Conservation (phyloP, 2,888 invertebrate genomes). For the Ptilodon capucinus region DNA sequence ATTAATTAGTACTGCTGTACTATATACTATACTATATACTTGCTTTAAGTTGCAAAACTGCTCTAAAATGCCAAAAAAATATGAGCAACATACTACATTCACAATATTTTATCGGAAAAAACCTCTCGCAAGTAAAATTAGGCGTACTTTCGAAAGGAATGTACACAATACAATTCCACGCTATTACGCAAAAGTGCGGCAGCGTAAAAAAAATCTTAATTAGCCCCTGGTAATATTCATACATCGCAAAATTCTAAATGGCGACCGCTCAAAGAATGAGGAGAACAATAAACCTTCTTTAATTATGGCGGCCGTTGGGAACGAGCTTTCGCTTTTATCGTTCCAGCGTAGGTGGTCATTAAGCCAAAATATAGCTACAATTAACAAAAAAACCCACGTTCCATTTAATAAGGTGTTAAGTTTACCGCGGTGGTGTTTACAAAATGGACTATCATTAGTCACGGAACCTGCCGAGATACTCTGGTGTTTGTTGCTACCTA, state of each 20-base stretch:
- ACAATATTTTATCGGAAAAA: too few species aligned
- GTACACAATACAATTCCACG: not conserved
- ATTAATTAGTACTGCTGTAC: too few species aligned
- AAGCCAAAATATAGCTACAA: slow-evolving; percentile 73
- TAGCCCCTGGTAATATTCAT: slow-evolving; percentile 28
- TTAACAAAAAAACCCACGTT: slow-evolving; percentile 76
- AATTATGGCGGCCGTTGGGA: slow-evolving; percentile 60
- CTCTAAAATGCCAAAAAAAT: too few species aligned
- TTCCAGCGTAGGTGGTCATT: slow-evolving; percentile 66
- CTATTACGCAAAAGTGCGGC: not conserved
- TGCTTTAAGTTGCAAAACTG: too few species aligned
- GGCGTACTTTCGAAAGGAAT: not conserved
- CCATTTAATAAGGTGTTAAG: slow-evolving; percentile 76
- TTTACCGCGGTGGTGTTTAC: slow-evolving; percentile 62
- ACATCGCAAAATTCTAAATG: slow-evolving; percentile 37
- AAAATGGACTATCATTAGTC: slow-evolving; percentile 64
- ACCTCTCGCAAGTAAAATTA: not conserved
- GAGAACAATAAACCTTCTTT: slow-evolving; percentile 66
- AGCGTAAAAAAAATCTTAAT: slow-evolving; percentile 2
- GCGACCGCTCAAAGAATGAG: slow-evolving; percentile 49
- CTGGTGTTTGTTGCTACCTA: slow-evolving; percentile 21
- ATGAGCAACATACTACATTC: too few species aligned
- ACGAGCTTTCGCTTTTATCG: slow-evolving; percentile 72
- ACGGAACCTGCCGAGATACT: slow-evolving; percentile 41
- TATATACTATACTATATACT: too few species aligned